phyloP scores from a whole-genome alignment of 1,140 invertebrate species.

The Battus philenor region DNA sequence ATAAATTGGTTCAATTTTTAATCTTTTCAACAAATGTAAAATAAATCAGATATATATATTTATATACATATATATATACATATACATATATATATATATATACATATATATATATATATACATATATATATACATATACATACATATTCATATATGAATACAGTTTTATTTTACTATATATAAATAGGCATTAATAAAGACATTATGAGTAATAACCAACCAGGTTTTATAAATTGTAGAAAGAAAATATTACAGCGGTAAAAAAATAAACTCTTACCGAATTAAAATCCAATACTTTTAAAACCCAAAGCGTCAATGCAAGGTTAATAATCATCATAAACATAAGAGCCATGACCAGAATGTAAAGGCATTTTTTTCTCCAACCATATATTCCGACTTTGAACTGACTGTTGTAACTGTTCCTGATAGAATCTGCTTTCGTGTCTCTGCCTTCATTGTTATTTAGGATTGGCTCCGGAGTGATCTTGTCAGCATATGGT shows the following conservation, averaged over 20 bases:
- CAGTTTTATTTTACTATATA: too few relatives aligned
- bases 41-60: too few relatives aligned
- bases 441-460: constrained; percentile 65
- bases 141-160: too few relatives aligned
- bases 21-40: too few relatives aligned
- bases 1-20: too few relatives aligned
- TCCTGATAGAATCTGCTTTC: constrained; percentile 70
- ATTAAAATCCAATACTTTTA: constrained; percentile 96
- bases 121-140: too few relatives aligned
- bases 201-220: too few relatives aligned
- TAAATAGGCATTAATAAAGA: too few relatives aligned
- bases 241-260: neutral
- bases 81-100: too few relatives aligned
- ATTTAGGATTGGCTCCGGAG: constrained; percentile 67
- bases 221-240: neutral
- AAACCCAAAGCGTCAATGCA: constrained; percentile 95
- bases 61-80: too few relatives aligned
- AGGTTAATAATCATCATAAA: constrained; percentile 95
- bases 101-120: too few relatives aligned
- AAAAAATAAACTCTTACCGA: constrained; percentile 82
- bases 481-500: constrained; percentile 73
- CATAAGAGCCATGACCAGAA: constrained; percentile 88
- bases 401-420: constrained; percentile 78
- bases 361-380: constrained; percentile 95
- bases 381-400: constrained; percentile 96